phyloP scores from a whole-genome alignment of 2,888 invertebrate species.

The Diabrotica balteata region DNA sequence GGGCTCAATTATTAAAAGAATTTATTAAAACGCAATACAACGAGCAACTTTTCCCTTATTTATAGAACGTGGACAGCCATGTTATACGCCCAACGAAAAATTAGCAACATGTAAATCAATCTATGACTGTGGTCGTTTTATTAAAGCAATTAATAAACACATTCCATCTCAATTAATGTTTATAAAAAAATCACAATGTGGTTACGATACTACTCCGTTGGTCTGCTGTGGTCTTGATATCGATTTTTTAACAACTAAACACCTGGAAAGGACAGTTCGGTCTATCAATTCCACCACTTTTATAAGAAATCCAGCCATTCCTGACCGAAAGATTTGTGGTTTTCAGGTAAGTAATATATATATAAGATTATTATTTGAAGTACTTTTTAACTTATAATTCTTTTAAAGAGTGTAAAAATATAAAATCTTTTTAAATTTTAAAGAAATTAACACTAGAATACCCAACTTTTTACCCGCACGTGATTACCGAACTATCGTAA shows the following conservation, averaged over 20 bases:
- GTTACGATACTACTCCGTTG: constrained; percentile 55
- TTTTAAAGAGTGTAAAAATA: too few relatives aligned
- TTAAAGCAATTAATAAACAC: constrained; percentile 55
- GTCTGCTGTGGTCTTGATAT: constrained; percentile 8
- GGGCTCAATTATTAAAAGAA: too few relatives aligned
- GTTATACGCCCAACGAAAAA: constrained; percentile 60
- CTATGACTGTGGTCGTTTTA: constrained; percentile 57
- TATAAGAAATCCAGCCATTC: constrained; percentile 39
- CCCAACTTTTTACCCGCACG: too few relatives aligned
- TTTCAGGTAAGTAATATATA: constrained; percentile 41
- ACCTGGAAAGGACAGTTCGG: background rate
- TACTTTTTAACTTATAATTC: too few relatives aligned
- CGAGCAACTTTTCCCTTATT: background rate
- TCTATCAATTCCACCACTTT: background rate
- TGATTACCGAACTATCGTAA: too few relatives aligned
- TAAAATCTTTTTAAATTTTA: too few relatives aligned
- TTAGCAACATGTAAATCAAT: constrained; percentile 62
- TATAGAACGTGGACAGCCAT: constrained; percentile 40
- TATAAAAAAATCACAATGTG: constrained; percentile 65
- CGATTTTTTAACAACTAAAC: too few relatives aligned
- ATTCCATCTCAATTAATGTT: constrained; percentile 52
- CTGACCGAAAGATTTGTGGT: constrained; percentile 47
- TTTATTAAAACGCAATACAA: too few relatives aligned
- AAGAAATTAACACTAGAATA: too few relatives aligned
- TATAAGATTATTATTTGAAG: too few relatives aligned